Evolutionary conservation across 1,140 invertebrate species (phyloP).

Genomic region (Papilio aristodemus): DNA sequence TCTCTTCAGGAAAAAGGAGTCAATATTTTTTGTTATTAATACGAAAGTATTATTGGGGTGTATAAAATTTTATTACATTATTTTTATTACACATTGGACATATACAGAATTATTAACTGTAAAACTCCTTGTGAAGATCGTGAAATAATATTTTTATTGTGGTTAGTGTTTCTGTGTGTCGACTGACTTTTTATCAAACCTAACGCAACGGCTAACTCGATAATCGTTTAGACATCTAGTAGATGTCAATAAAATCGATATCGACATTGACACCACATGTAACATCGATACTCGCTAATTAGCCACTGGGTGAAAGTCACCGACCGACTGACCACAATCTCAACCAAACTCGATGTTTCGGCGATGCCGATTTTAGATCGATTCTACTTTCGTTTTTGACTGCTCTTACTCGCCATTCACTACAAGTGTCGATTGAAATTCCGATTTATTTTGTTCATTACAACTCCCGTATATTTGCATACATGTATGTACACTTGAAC

Average conservation of each 20-base stretch:
- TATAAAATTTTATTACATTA: no score
- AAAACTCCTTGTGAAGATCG: no score
- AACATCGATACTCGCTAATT: constrained; percentile 74
- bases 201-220: constrained; percentile 4
- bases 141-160: no score
- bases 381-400: constrained; percentile 79
- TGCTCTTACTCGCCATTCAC: constrained; percentile 70
- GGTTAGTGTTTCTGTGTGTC: not conserved
- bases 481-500: constrained; percentile 31
- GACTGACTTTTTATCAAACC: not conserved
- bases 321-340: constrained; percentile 75
- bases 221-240: constrained; percentile 29
- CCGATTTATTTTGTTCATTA: constrained; percentile 49
- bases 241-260: constrained; percentile 51
- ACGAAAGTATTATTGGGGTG: no score
- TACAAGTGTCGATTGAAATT: constrained; percentile 48
- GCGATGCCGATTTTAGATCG: constrained; percentile 71
- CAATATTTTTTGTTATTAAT: no score
- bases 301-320: constrained; percentile 68
- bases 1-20: no score
- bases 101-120: no score
- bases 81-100: no score
- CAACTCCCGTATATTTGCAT: constrained; percentile 42
- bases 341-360: constrained; percentile 62
- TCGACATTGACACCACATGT: constrained; percentile 51